Base-by-base conservation (phyloP, 2,797 vertebrate species). In the Cygnus olor region DNA sequence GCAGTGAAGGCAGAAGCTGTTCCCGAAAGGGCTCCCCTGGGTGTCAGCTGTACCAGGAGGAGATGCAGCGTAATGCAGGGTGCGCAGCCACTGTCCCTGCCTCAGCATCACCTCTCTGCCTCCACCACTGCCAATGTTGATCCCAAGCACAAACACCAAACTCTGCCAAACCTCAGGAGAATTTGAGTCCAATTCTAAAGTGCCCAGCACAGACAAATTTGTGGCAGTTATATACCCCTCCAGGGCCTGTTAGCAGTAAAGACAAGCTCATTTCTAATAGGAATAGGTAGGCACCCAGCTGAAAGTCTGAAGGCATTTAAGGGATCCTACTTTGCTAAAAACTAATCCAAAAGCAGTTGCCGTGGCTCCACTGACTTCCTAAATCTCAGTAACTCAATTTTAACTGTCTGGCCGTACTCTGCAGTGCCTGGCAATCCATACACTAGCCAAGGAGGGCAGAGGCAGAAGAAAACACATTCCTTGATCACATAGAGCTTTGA, bases 61-160 rank as follows among this genome's bases (percentile, higher is more conserved):
- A n/a, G 1, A 0, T 4, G 7, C 84, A 74, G 38, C 19, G 25
- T 3, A 8, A 73, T 60, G 56, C 21, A 69, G 19, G 30, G 27
- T 25, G 28, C 0, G 2, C 12, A 18, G n/a, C 3, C 9, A n/a
- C 40, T 13, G 18, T 30, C 40, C 14, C 19, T 73, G 64, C 18
- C 27, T 54, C 49, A 2, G 0, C 2, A 1, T 16, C 58, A 11
- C 45, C 70, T 22, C 58, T 80, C 57, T 64, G 53, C 34, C 4
- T 1, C 30, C 16, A 16, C 25, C 17, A 21, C 53, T 64, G 40
- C 61, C 47, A 60, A 42, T 0, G 0, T 6, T 49, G 54, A 51
- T 47, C 32, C 54, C 72, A 84, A 77, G 32, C 8, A 28, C 12
- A 38, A 65, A 47, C 22, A 34, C 12, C 65, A 87, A 87, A 3